Conservation (phyloP, 2,797 vertebrate genomes). For the Hyperoplus lanceolatus region DNA sequence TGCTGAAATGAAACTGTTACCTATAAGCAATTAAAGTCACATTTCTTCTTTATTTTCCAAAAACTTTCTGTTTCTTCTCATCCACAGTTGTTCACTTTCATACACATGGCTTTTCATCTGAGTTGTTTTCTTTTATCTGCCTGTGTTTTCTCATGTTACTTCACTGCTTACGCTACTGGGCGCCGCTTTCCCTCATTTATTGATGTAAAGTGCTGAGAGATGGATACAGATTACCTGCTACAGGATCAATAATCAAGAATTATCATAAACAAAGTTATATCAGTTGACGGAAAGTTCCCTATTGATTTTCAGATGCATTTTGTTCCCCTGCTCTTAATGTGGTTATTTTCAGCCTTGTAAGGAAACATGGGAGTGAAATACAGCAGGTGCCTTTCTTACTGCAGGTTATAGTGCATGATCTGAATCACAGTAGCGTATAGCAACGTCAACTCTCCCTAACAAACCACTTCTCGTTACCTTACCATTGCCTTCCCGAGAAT, state of each 20-base stretch:
- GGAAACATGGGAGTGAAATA: conserved; percentile 48
- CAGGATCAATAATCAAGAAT: conserved; percentile 3
- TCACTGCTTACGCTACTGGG: conserved; percentile 1
- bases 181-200: conserved; percentile 14
- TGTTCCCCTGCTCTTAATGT: conserved; percentile 14
- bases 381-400: conserved; percentile 80
- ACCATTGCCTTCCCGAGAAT: conserved; percentile 50
- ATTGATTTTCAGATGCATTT: neutral
- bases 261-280: conserved; percentile 12
- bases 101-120: conserved; percentile 3
- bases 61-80: conserved; percentile 47
- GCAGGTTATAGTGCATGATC: conserved; percentile 71
- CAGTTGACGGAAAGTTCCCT: conserved; percentile 8
- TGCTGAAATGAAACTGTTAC: conserved; percentile 70
- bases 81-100: conserved; percentile 14
- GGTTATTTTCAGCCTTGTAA: conserved; percentile 27
- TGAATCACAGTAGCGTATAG: conserved; percentile 46
- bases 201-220: conserved; percentile 13
- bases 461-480: conserved; percentile 32
- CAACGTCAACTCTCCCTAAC: conserved; percentile 15
- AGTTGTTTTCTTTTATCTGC: neutral
- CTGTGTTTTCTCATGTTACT: conserved; percentile 14
- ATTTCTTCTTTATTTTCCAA: conserved; percentile 74
- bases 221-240: neutral
- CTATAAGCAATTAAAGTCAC: conserved; percentile 80